phyloP scores from a whole-genome alignment of 2,113 vertebrate genomes.

The Grantiella picta region DNA sequence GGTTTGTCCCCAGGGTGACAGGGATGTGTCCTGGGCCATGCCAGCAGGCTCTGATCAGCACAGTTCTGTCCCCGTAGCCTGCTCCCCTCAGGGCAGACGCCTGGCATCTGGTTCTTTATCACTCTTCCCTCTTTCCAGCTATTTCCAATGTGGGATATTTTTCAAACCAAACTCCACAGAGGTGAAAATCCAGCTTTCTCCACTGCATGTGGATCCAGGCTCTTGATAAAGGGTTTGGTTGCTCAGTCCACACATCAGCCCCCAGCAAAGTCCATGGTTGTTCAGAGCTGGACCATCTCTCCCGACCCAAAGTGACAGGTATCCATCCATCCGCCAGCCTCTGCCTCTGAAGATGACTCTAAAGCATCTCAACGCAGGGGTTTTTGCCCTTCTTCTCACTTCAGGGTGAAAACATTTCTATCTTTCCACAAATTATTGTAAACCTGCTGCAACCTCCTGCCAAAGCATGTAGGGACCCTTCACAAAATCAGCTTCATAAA shows the following conservation, averaged over 20 bases:
- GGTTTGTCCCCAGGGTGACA: fast-evolving
- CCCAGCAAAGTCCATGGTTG: neutral
- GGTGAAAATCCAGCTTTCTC: neutral
- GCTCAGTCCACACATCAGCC: neutral
- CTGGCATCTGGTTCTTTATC: neutral
- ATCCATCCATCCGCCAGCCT: neutral
- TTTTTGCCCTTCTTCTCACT: conserved; percentile 44
- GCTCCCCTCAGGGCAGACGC: fast-evolving
- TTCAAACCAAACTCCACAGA: neutral
- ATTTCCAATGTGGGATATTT: neutral
- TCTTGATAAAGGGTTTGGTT: neutral
- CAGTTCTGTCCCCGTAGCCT: neutral
- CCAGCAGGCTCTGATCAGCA: neutral
- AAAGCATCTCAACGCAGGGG: fast-evolving
- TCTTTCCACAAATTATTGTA: conserved; percentile 37
- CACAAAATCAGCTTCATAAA: conserved; percentile 55
- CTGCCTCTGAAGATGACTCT: fast-evolving
- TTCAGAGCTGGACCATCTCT: neutral
- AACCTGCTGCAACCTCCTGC: conserved; percentile 68
- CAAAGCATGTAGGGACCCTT: conserved; percentile 54
- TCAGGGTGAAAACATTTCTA: conserved; percentile 41
- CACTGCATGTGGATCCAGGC: neutral
- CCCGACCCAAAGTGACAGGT: neutral
- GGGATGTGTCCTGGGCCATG: fast-evolving
- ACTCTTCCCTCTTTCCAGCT: neutral